phyloP scores from a whole-genome alignment of 2,797 vertebrate genomes.

The Apogon hyalosoma region DNA sequence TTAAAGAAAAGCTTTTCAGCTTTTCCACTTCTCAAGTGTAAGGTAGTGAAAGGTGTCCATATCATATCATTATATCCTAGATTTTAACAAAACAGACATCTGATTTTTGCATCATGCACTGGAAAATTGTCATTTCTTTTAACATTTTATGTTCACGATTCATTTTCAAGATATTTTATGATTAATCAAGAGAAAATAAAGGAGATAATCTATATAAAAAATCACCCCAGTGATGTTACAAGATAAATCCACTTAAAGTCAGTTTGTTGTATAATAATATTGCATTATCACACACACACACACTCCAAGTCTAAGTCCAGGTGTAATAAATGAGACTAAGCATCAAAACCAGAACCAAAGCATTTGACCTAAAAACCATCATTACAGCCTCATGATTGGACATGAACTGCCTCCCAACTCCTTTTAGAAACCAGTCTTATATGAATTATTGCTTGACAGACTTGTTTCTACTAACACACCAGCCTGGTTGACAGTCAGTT shows the following conservation, averaged over 20 bases:
- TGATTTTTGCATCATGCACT: too few relatives aligned
- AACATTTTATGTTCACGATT: too few relatives aligned
- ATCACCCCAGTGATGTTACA: not conserved
- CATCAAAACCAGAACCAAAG: not conserved
- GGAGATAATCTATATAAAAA: too few relatives aligned
- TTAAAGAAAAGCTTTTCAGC: too few relatives aligned
- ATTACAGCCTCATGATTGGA: not conserved
- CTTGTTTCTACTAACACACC: slow-evolving; percentile 46
- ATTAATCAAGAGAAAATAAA: too few relatives aligned
- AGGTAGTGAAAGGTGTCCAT: too few relatives aligned
- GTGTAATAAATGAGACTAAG: not conserved
- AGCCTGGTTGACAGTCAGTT: slow-evolving; percentile 37
- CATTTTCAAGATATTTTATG: too few relatives aligned
- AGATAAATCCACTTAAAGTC: not conserved
- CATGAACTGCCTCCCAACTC: not conserved
- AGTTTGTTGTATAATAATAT: not conserved
- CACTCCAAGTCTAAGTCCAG: not conserved
- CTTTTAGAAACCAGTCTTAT: slow-evolving; percentile 10
- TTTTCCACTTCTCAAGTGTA: too few relatives aligned
- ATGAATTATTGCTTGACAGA: slow-evolving; percentile 20
- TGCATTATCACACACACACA: not conserved
- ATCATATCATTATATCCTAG: too few relatives aligned
- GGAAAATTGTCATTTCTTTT: too few relatives aligned
- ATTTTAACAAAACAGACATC: too few relatives aligned
- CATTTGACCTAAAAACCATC: not conserved